Conservation (phyloP, 2,113 vertebrate genomes). For the Sebastes fasciatus region DNA sequence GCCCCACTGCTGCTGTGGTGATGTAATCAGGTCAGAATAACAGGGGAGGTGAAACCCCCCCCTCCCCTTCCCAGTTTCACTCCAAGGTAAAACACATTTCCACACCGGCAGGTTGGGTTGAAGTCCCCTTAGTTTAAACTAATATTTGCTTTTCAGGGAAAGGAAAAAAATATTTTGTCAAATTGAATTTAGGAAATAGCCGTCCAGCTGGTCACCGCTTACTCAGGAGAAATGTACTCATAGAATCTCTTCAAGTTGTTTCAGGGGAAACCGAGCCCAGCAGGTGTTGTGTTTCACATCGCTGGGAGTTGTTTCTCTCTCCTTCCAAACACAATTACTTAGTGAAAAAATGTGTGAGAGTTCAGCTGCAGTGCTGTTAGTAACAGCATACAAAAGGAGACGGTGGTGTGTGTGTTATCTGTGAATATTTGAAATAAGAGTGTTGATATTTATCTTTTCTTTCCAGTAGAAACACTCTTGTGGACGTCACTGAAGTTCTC, state of each 20-base stretch:
- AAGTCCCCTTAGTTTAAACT: not conserved
- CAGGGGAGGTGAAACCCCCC: slow-evolving; percentile 32
- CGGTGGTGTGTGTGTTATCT: slow-evolving; percentile 9
- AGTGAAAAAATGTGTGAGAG: slow-evolving; percentile 4
- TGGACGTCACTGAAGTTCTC: slow-evolving; percentile 48
- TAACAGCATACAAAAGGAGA: not conserved
- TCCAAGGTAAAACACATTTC: slow-evolving; percentile 20
- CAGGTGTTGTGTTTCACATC: slow-evolving; percentile 55
- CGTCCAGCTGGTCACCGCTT: not conserved
- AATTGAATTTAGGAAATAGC: not conserved
- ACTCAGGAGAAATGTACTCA: slow-evolving; percentile 1
- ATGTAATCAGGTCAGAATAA: slow-evolving; percentile 62
- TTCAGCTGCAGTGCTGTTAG: not conserved
- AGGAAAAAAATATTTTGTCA: not conserved
- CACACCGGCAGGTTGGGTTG: not conserved
- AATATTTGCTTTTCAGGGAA: slow-evolving; percentile 31
- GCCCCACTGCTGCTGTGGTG: slow-evolving; percentile 33
- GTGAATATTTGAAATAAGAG: slow-evolving; percentile 10
- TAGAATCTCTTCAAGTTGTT: slow-evolving; percentile 38
- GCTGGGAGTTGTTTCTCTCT: slow-evolving; percentile 23
- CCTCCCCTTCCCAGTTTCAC: slow-evolving; percentile 11
- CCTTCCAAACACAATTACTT: slow-evolving; percentile 14
- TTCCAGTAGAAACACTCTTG: slow-evolving; percentile 50
- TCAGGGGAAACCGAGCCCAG: slow-evolving; percentile 45
- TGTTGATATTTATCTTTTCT: not conserved